These are phyloP conservation scores for Gambusia affinis DNA, from an alignment of 2,113 vertebrate species.

Conservation along the genomic window DNA sequence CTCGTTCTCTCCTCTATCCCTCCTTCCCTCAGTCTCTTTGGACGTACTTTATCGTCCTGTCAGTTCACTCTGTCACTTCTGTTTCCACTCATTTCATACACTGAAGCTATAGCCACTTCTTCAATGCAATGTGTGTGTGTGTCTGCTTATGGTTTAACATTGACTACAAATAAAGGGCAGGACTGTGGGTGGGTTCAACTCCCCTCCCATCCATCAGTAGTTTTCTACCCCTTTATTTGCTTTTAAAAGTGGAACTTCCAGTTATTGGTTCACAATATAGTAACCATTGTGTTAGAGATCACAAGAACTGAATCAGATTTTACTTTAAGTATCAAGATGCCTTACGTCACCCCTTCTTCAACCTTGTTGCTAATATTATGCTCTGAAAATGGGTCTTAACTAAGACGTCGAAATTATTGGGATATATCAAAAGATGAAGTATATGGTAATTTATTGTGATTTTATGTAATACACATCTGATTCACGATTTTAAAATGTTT, in stretches of 20 bases:
- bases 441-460: neutral
- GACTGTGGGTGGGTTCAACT: slow-evolving; percentile 50
- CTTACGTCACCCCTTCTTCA: neutral
- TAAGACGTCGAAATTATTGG: neutral
- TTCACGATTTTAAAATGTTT: neutral
- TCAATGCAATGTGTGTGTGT: slow-evolving; percentile 26
- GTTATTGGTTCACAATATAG: slow-evolving; percentile 4
- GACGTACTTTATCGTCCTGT: slow-evolving; percentile 50
- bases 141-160: slow-evolving; percentile 35
- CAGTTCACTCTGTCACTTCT: slow-evolving; percentile 73
- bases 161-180: slow-evolving; percentile 44
- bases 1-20: slow-evolving; percentile 59
- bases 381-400: neutral
- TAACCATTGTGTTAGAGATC: neutral
- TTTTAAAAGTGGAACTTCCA: slow-evolving; percentile 29
- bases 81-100: slow-evolving; percentile 64
- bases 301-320: neutral
- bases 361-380: neutral
- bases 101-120: slow-evolving; percentile 34
- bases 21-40: slow-evolving; percentile 70
- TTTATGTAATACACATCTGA: neutral
- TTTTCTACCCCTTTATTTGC: slow-evolving; percentile 20
- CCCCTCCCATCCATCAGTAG: slow-evolving; percentile 28
- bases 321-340: neutral
- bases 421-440: neutral